Evolutionary conservation across 2,113 vertebrate species (phyloP).

Genomic region (Brachyistius frenatus): DNA sequence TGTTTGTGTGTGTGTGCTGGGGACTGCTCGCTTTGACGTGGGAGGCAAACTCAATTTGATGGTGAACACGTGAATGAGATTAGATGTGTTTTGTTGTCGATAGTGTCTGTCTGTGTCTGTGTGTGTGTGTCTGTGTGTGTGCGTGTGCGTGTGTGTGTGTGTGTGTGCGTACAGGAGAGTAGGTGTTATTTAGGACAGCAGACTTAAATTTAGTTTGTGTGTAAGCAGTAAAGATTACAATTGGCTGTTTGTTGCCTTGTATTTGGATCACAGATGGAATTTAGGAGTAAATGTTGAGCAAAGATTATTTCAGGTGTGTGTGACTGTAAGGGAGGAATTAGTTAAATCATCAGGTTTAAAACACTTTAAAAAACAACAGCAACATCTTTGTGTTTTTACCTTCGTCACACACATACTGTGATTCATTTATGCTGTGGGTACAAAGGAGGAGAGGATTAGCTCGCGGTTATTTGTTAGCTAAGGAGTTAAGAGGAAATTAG

Average conservation of each 20-base stretch:
- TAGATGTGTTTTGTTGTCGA: conserved; percentile 41
- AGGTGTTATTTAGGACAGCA: conserved; percentile 12
- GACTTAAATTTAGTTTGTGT: conserved; percentile 12
- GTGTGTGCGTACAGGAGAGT: conserved; percentile 4
- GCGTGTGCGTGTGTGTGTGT: neutral
- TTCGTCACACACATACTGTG: neutral
- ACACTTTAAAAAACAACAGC: neutral
- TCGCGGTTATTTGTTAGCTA: conserved; percentile 48
- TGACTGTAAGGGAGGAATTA: neutral
- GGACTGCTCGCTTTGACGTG: neutral
- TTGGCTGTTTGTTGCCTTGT: neutral
- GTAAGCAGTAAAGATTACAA: conserved; percentile 29
- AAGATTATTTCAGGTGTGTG: neutral
- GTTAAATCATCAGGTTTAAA: too few species aligned
- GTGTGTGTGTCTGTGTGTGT: neutral
- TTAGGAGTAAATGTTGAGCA: neutral
- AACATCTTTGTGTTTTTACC: neutral
- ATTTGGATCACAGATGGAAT: neutral
- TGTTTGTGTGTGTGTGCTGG: conserved; percentile 27
- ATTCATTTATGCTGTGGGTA: conserved; percentile 18
- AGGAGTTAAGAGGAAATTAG: conserved; percentile 58
- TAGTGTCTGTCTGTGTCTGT: neutral
- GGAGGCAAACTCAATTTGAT: conserved; percentile 57
- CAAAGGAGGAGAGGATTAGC: conserved; percentile 39
- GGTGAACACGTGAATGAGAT: conserved; percentile 51